phyloP scores from a whole-genome alignment of 2,888 invertebrate genomes.

The Caenorhabditis sulstoni region DNA sequence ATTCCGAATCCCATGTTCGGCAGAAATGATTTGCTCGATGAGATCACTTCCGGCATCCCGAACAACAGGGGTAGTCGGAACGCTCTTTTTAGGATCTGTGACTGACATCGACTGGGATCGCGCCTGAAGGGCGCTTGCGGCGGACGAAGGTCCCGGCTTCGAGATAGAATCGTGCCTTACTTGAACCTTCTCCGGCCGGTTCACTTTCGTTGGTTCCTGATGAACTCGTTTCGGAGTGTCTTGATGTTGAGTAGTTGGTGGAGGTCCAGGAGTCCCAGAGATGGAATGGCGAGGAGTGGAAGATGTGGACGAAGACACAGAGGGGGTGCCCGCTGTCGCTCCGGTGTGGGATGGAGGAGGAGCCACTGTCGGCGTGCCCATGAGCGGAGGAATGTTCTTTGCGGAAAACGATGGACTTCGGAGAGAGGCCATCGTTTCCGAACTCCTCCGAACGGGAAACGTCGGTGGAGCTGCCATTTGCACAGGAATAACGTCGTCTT shows the following conservation, averaged over 20 bases:
- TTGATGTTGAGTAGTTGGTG: conserved; percentile 8
- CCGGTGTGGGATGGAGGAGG: conserved; percentile 7
- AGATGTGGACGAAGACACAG: conserved; percentile 23
- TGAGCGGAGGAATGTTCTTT: conserved; percentile 1
- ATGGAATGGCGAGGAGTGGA: conserved; percentile 48
- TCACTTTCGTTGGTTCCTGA: neutral
- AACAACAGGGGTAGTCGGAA: conserved; percentile 24
- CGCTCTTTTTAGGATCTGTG: conserved; percentile 19
- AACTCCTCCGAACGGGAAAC: conserved; percentile 21
- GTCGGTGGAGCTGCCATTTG: neutral
- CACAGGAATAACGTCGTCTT: neutral
- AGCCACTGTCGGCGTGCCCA: conserved; percentile 2
- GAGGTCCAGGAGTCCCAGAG: conserved; percentile 26
- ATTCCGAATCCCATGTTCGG: neutral
- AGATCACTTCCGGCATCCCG: conserved; percentile 42
- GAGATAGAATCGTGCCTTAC: conserved; percentile 54
- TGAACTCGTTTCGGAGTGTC: conserved; percentile 12
- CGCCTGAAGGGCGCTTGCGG: conserved; percentile 29
- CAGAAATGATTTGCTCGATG: conserved; percentile 33
- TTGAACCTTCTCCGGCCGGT: conserved; percentile 30
- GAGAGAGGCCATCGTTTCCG: conserved; percentile 20
- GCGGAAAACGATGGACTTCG: conserved; percentile 29
- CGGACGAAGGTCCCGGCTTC: conserved; percentile 30
- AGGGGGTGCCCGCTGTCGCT: conserved; percentile 24
- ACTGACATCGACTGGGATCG: conserved; percentile 43